Base-by-base conservation (phyloP, 1,140 invertebrate species). In the Littorina saxatilis region DNA sequence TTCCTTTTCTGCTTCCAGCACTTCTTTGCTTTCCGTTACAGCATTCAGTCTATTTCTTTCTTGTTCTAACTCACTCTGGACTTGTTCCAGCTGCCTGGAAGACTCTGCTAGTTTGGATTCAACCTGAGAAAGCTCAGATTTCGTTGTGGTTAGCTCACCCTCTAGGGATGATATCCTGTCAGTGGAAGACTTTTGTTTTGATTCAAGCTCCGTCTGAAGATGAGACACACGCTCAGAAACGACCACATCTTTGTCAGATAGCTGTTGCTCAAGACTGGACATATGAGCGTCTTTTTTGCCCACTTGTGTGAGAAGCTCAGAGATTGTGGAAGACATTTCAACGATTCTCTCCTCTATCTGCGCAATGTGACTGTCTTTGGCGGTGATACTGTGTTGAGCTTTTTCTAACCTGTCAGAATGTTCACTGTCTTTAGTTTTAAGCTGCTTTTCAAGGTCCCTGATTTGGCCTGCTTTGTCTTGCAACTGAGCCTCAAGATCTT, bases 21-120 rank as follows among this genome's bases (percentile, higher is more conserved):
- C 13, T 35, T 77, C 74, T 20, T 7, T 13, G 1, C 40, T 58
- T 23, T 43, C 23, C 9, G 47, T 47, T 37, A 55, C 17, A 47
- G 35, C 74, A 27, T 29, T 63, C 40, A 80, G 40, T 39, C 1
- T n/a, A 32, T 9, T 55, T 52, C 61, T 83, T 37, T 83, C 79
- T n/a, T 43, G 43, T 70, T 80, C 82, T 40, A 83, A 63, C 32
- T 83, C 72, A 32, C 40, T 40, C 13, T 58, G 27, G 32, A 70
- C 52, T 17, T 40, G 32, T 58, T 75, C 29, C 32, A 83, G 43
- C 27, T 83, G 40, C 29, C 23, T 32, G n/a, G 40, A 73, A 32
- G 23, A 50, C 37, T 50, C 70, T 27, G 39, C 4, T 11, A 1
- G 27, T 50, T 47, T 52, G 13, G 23, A 2, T 5, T 50, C 27